Evolutionary conservation across 2,797 vertebrate genomes (phyloP).

Genomic region (Mus minutoides): DNA sequence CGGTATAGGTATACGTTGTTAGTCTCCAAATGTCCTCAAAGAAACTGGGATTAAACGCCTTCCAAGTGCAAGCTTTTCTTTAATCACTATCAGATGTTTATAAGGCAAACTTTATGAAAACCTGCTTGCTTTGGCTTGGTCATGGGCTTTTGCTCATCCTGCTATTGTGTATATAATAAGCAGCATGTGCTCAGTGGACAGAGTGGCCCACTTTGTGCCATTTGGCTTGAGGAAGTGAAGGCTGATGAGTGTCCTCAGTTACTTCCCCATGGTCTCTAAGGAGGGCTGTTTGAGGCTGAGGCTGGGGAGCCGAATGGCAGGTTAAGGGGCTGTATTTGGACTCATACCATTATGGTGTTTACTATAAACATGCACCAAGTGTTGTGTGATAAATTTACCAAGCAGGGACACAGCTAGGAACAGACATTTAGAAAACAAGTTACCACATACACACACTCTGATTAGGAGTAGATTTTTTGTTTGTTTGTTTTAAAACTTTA

Average conservation of each 20-base stretch:
- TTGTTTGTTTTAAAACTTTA: background rate
- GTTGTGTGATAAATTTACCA: background rate
- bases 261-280: background rate
- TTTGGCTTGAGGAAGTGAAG: background rate
- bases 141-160: slow-evolving; percentile 10
- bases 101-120: slow-evolving; percentile 3
- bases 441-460: background rate
- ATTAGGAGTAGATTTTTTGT: background rate
- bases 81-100: slow-evolving; percentile 60
- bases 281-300: background rate
- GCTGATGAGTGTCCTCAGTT: background rate
- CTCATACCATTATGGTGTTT: background rate
- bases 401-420: background rate
- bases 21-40: slow-evolving; percentile 64
- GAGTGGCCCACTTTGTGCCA: background rate
- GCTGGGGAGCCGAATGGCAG: background rate
- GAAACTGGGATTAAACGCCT: slow-evolving; percentile 64
- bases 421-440: background rate
- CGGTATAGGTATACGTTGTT: slow-evolving; percentile 67
- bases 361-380: background rate
- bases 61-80: slow-evolving; percentile 39
- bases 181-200: background rate
- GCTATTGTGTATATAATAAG: background rate
- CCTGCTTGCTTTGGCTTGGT: slow-evolving; percentile 17
- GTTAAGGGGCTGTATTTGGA: background rate